Percentiles rank a stretch among this genome's conserved stretches.
Conservation (phyloP, 2,888 invertebrate genomes). For the Cheilosia pagana region DNA sequence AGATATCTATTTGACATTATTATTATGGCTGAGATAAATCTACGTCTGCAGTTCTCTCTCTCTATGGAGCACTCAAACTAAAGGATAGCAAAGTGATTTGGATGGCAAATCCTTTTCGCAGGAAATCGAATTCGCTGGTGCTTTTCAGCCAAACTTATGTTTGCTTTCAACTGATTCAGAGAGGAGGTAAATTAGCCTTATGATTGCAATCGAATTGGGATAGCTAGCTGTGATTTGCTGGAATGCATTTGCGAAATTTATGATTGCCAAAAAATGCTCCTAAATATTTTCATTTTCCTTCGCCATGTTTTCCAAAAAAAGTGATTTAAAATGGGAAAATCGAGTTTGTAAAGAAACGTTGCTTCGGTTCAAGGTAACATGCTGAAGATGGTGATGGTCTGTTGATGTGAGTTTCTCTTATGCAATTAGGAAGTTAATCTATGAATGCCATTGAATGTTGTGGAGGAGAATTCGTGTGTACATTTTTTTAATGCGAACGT, state of each 20-base stretch:
- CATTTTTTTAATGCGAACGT: too few species aligned
- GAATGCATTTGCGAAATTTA: background rate
- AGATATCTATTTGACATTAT: constrained; percentile 30
- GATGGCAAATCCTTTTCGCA: constrained; percentile 11
- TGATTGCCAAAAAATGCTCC: background rate
- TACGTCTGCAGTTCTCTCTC: background rate
- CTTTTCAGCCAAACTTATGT: background rate
- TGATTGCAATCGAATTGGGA: constrained; percentile 46
- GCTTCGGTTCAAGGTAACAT: too few species aligned
- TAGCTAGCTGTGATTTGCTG: constrained; percentile 13
- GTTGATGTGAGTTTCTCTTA: too few species aligned
- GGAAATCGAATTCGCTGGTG: constrained; percentile 15
- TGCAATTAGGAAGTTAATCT: too few species aligned
- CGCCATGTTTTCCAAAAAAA: background rate
- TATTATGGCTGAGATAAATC: constrained; percentile 30
- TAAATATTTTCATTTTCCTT: background rate
- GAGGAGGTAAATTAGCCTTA: constrained; percentile 46
- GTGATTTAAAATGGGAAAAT: too few species aligned
- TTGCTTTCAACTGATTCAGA: constrained; percentile 2
- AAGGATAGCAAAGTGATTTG: constrained; percentile 16
- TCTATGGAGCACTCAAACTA: constrained; percentile 2
- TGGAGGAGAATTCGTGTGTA: too few species aligned
- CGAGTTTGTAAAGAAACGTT: too few species aligned
- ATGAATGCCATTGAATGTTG: too few species aligned
- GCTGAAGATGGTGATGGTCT: too few species aligned